Base-by-base conservation (phyloP, 2,888 invertebrate species). In the Malthinus flaveolus region DNA sequence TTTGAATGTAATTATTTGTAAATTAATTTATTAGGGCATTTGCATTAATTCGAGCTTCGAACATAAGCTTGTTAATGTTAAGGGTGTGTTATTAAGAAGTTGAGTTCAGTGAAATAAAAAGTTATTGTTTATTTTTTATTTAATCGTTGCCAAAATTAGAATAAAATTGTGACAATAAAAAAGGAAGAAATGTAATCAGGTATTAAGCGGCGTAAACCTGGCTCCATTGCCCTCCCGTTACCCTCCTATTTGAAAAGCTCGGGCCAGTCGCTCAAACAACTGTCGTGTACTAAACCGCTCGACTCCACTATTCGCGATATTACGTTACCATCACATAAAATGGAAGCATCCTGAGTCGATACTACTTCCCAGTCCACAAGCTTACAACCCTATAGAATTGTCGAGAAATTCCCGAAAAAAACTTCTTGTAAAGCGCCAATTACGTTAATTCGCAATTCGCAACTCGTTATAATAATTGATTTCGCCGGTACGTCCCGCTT, bases 201-300 rank as follows among this genome's bases (percentile, higher is more conserved):
- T 23, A 68, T 75, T 74, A 66, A 68, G 72, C 74, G 64, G 74
- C 71, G 75, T 76, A 67, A 75, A 74, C 61, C 75, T 62, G 75
- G 72, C 75, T 73, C 68, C 66, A 62, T 62, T 61, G 56, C 67
- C 61, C 64, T 66, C 66, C 61, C 65, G 61, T 60, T 63, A 65
- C 69, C 66, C 65, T 34, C 15, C 54, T 49, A 33, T 31, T 45
- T 61, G 52, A 61, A 66, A 64, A 64, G 65, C 59, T 64, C 69
- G 68, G 70, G 69, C 67, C 71, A 69, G 71, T 73, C 72, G 73
- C 72, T 75, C 75, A 74, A 76, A 76, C 76, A 75, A 75, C 75
- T 75, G 76, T 76, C 75, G 75, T 74, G 72, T 73, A 71, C 70
- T 71, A 73, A 68, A 74, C 71, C 73, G 72, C 73, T 71, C 73